Evolutionary conservation across 2,888 invertebrate species (phyloP).

Genomic region (Aphrophora alni): DNA sequence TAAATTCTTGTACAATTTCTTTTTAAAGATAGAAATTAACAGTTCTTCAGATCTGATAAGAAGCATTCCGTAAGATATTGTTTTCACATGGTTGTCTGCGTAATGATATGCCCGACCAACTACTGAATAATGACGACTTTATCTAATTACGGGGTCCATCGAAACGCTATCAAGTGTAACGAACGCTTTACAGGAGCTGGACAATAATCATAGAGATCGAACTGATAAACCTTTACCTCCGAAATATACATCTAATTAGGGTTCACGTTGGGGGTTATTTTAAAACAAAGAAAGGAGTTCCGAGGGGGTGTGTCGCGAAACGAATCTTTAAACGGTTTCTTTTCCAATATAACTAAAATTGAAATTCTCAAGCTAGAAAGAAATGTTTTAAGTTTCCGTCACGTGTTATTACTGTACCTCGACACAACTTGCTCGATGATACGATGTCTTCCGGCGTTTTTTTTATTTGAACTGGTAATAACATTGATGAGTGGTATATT

Average conservation of each 20-base stretch:
- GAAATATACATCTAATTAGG: background rate
- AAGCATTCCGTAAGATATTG: slow-evolving; percentile 11
- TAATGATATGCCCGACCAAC: slow-evolving; percentile 19
- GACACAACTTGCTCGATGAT: too few species aligned
- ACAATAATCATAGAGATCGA: slow-evolving; percentile 15
- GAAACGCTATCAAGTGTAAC: background rate
- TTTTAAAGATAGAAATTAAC: slow-evolving; percentile 38
- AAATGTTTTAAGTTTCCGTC: too few species aligned
- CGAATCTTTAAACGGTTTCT: background rate
- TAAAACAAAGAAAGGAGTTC: too few species aligned
- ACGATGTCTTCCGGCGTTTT: too few species aligned
- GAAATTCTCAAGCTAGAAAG: too few species aligned
- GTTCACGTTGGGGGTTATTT: background rate
- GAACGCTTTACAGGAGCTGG: background rate
- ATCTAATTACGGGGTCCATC: background rate
- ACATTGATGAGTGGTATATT: too few species aligned
- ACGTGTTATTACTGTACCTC: too few species aligned
- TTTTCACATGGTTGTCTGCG: slow-evolving; percentile 11
- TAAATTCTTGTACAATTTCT: slow-evolving; percentile 22
- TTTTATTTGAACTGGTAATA: too few species aligned
- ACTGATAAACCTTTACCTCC: background rate
- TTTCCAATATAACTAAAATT: background rate
- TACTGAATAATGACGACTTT: slow-evolving; percentile 8
- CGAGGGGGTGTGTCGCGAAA: background rate
- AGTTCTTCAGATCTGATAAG: slow-evolving; percentile 33